Evolutionary conservation across 2,888 invertebrate species (phyloP), one percentile per base, ranked within the genome.

Genomic region (Tricholauxania praeusta): DNA sequence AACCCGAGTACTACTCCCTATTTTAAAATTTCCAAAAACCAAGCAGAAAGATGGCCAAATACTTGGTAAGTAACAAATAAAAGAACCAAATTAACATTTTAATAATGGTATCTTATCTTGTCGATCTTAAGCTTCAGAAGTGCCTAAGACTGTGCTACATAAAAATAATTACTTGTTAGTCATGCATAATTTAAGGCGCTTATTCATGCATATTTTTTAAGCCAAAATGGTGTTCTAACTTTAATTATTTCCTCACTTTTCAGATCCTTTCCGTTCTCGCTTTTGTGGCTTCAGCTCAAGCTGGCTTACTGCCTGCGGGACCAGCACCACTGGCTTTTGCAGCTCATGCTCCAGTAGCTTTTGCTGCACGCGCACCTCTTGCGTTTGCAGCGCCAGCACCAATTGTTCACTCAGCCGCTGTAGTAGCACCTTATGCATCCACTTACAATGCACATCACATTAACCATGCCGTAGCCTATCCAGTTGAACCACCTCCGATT

Each of bases 391-490:
- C 91, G 68, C 90, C 90, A 72, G 89, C 91, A 68, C 90, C 90
- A 72, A 88, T 92, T 1, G 91, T 92, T 2, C 92, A 92, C 86
- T 64, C 75, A 22, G 66, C 81, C 17, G 80, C 86, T 78, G 86
- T 86, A 48, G 80, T 93, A 5, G 92, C 93, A 1, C 93, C 94
- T 4, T 93, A 93, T 79, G 93, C 94, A 69, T 91, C 90, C 79
- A 93, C 93, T 15, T 94, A 93, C 87, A 93, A 93, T 74, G 93
- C 93, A 0, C 93, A 93, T 80, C 89, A 91, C 22, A 89, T 94
- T 72, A 93, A 93, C 87, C 94, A 94, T 80, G 93, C 93, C 0
- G 89, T 93, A 5, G 93, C 93, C 32, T 89, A 92, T 12, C 93
- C 93, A 0, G 83, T 85, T 5, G 82, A 84, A 5, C 77, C 87